Percentiles rank a stretch among this genome's conserved stretches.
Conservation (phyloP, 2,888 invertebrate genomes). For the Drosophila diplacantha region DNA sequence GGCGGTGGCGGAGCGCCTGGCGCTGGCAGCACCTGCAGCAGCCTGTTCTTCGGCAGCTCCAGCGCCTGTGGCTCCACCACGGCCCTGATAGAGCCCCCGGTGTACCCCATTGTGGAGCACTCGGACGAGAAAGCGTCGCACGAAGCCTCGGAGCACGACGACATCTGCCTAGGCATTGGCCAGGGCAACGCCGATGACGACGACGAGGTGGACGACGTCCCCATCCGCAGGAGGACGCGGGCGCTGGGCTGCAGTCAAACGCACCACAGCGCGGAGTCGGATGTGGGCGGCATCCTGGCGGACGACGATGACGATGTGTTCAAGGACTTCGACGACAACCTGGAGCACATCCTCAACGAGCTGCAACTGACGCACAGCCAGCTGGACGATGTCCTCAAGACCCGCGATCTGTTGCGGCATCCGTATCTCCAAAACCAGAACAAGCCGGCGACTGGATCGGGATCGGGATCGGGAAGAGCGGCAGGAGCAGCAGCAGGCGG, state of each 20-base stretch:
- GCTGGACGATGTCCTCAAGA: conserved; percentile 64
- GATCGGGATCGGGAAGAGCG: neutral
- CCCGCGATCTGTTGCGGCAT: conserved; percentile 20
- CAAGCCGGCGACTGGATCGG: conserved; percentile 1
- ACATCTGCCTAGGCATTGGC: conserved; percentile 5
- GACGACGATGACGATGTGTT: conserved; percentile 69
- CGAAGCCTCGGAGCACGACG: conserved; percentile 82
- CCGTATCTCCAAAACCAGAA: neutral
- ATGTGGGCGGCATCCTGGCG: conserved; percentile 71
- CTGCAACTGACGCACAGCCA: conserved; percentile 68
- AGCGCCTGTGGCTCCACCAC: conserved; percentile 70
- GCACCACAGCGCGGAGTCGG: conserved; percentile 71
- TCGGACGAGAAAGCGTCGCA: conserved; percentile 84
- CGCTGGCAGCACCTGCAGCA: conserved; percentile 59
- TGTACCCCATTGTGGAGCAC: conserved; percentile 91
- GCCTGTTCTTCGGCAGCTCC: conserved; percentile 68
- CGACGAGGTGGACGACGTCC: conserved; percentile 67
- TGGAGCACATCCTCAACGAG: conserved; percentile 71
- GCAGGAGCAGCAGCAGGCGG: conserved; percentile 2
- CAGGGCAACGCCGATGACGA: conserved; percentile 78
- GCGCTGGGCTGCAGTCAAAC: conserved; percentile 62
- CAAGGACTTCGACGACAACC: conserved; percentile 73
- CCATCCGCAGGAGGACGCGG: conserved; percentile 54
- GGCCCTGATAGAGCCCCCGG: conserved; percentile 73
- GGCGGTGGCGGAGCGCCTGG: conserved; percentile 10